phyloP scores from a whole-genome alignment of 2,888 invertebrate genomes.

The Drosophila affinis region DNA sequence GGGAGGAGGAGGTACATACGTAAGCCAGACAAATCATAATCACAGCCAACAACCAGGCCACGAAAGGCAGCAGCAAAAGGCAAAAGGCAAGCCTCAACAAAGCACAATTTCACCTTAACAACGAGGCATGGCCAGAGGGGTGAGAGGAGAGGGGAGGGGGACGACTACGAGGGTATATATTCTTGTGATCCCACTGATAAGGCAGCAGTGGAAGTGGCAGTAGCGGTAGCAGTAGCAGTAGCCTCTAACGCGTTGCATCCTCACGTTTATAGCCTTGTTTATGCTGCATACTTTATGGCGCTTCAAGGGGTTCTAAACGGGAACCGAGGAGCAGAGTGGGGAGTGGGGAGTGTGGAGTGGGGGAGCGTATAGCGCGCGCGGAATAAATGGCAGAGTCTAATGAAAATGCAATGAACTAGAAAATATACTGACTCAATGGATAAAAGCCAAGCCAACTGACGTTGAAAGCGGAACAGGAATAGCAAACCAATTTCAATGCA shows the following conservation, averaged over 20 bases:
- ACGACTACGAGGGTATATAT: slow-evolving; percentile 17
- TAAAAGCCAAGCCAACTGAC: slow-evolving; percentile 44
- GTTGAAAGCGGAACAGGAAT: slow-evolving; percentile 32
- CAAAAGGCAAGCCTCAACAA: slow-evolving; percentile 19
- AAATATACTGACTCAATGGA: slow-evolving; percentile 51
- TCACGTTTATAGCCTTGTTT: slow-evolving; percentile 63
- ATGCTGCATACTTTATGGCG: slow-evolving; percentile 67
- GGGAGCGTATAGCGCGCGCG: slow-evolving; percentile 1
- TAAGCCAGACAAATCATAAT: slow-evolving; percentile 76
- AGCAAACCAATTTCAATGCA: background rate
- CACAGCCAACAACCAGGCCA: slow-evolving; percentile 55
- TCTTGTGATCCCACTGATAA: slow-evolving; percentile 24
- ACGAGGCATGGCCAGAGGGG: slow-evolving; percentile 38
- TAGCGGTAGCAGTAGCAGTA: slow-evolving; percentile 21
- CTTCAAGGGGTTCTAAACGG: slow-evolving; percentile 6
- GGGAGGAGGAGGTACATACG: slow-evolving; percentile 23
- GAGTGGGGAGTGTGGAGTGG: background rate
- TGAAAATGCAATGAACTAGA: slow-evolving; percentile 52
- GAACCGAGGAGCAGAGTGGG: too few species aligned
- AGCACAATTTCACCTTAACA: slow-evolving; percentile 61
- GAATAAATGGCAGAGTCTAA: slow-evolving; percentile 41
- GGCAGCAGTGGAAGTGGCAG: slow-evolving; percentile 29
- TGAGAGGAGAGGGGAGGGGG: background rate
- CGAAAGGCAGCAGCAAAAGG: background rate
- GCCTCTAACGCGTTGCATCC: slow-evolving; percentile 8